Percentiles rank a stretch among this genome's conserved stretches.
These are phyloP conservation scores for Elegia similella DNA, from an alignment of 2,888 invertebrate species.

Conservation along the genomic window DNA sequence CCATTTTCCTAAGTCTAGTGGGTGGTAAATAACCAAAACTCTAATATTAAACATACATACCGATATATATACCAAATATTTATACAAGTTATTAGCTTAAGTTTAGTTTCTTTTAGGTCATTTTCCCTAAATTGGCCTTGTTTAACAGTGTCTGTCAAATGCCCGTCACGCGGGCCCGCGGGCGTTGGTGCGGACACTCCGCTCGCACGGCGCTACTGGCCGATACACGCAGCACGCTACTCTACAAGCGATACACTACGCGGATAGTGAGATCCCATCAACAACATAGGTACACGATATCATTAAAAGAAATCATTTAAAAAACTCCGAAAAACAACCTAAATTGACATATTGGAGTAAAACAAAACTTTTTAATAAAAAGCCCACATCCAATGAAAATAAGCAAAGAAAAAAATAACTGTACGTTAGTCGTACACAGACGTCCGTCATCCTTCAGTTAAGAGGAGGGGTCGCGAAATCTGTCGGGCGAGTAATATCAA, in stretches of 20 bases:
- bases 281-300: conserved; percentile 42
- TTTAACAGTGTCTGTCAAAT: conserved; percentile 74
- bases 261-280: conserved; percentile 41
- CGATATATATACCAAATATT: conserved; percentile 81
- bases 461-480: conserved; percentile 55
- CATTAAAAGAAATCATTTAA: conserved; percentile 74
- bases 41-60: conserved; percentile 82
- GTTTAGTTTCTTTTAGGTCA: conserved; percentile 78
- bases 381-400: conserved; percentile 77
- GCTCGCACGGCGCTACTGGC: conserved; percentile 29
- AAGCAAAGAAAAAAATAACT: conserved; percentile 50
- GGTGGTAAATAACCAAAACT: conserved; percentile 81
- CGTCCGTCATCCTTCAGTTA: conserved; percentile 44
- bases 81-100: conserved; percentile 81
- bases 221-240: conserved; percentile 14
- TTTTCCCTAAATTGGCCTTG: conserved; percentile 78
- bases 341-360: conserved; percentile 41
- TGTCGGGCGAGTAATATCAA: conserved; percentile 44
- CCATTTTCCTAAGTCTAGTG: conserved; percentile 79
- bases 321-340: conserved; percentile 47
- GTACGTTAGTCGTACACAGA: conserved; percentile 50
- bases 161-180: conserved; percentile 45
- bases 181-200: conserved; percentile 30
- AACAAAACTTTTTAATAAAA: conserved; percentile 56
- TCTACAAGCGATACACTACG: conserved; percentile 31